These are phyloP conservation scores for Allygus modestus DNA, from an alignment of 2,888 invertebrate genomes.

Conservation along the genomic window DNA sequence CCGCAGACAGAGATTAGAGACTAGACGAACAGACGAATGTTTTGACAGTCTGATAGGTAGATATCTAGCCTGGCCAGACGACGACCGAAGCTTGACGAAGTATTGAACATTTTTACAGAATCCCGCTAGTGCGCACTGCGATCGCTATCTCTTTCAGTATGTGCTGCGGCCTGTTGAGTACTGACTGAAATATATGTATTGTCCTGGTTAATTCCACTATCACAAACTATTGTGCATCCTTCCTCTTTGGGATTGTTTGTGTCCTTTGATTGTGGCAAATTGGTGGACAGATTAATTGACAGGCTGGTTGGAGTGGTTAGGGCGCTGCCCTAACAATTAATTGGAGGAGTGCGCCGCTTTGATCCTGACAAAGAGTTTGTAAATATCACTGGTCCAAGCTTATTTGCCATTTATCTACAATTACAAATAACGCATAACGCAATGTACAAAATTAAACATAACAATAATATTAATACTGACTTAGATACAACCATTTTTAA, in stretches of 20 bases:
- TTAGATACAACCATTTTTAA: too few species aligned
- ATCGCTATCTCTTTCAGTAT: neutral
- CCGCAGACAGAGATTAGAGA: neutral
- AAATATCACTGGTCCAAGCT: too few species aligned
- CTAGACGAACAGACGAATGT: neutral
- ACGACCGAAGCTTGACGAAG: neutral
- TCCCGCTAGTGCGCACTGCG: constrained; percentile 47
- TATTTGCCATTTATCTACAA: too few species aligned
- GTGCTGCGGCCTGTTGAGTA: constrained; percentile 7
- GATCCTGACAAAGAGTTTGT: too few species aligned
- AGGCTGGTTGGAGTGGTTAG: neutral
- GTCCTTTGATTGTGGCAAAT: constrained; percentile 16
- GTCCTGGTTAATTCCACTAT: neutral
- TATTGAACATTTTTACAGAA: constrained; percentile 50
- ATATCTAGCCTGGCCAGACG: neutral
- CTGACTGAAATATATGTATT: neutral
- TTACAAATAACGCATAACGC: too few species aligned
- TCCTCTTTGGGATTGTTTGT: neutral
- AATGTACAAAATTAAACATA: too few species aligned
- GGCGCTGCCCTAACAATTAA: too few species aligned
- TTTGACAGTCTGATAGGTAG: neutral
- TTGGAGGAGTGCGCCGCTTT: too few species aligned
- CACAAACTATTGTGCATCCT: constrained; percentile 13
- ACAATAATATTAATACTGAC: too few species aligned
- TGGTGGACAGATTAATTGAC: neutral